Evolutionary conservation across 2,797 vertebrate genomes (phyloP), one percentile per base, ranked within the genome.

Genomic region (Cichlasoma orientale): DNA sequence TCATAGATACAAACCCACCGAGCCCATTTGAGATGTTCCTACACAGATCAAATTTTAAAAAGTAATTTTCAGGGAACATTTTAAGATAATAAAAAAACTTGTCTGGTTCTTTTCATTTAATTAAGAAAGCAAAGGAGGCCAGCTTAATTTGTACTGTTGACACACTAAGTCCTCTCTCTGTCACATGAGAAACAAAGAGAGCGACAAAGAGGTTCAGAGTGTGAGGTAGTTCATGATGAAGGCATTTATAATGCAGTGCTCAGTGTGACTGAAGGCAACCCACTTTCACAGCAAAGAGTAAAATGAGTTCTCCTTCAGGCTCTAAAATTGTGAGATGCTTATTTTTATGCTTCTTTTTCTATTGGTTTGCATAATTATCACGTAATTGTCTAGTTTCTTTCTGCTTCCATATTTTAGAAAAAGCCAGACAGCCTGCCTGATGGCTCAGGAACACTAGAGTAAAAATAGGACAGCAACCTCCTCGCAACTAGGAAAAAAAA

Each of bases 1-100:
- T 68, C 75, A 71, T 36, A 75, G n/a, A 21, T 63, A 33, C 5
- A 4, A 14, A 78, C 55, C 58, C 79, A 52, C 36, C 7, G 25
- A 70, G 44, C 31, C 23, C 29, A 2, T 82, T 78, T 56, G 41
- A 85, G 56, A 79, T 73, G 41, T 57, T 82, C 59, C 72, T 27
- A 50, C 47, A 4, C 44, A 70, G 73, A 72, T 82, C 53, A 79
- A 74, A 68, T 58, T 36, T 77, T 75, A 18, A 19, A 68, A 68
- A 13, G 53, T 54, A 56, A 55, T 53, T 71, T 41, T 29, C 10
- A 0, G 36, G 54, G 66, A 77, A 72, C 47, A 19, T 78, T 78
- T 82, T 52, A 4, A 25, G 31, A 61, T 54, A 74, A 85, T 70
- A 36, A 36, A 36, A 36, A 74, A 88, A 55, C 72, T 44, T 12